A percentile compares a stretch with the other conserved stretches of the same genome.
Evolutionary conservation across 2,888 invertebrate species (phyloP).

Genomic region (Drosophila rubida): DNA sequence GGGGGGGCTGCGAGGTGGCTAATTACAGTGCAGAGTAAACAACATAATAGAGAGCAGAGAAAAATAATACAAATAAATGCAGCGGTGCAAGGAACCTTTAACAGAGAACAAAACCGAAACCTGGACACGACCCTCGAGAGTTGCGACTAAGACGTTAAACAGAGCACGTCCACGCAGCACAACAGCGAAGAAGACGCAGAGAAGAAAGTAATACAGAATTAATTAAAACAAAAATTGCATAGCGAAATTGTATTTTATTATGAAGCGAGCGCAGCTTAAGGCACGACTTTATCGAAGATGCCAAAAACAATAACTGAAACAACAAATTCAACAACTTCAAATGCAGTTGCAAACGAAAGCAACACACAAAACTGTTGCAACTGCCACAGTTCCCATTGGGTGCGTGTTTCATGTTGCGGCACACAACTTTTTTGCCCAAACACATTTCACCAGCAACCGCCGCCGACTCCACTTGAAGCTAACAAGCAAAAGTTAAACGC

Average conservation of each 20-base stretch:
- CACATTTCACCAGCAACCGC: slow-evolving; percentile 63
- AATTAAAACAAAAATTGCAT: slow-evolving; percentile 71
- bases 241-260: slow-evolving; percentile 61
- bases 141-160: slow-evolving; percentile 66
- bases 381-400: slow-evolving; percentile 34
- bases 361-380: slow-evolving; percentile 26
- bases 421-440: slow-evolving; percentile 64
- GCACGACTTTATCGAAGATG: slow-evolving; percentile 28
- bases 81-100: slow-evolving; percentile 31
- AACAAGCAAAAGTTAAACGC: slow-evolving; percentile 74
- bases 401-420: slow-evolving; percentile 28
- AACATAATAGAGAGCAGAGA: slow-evolving; percentile 32
- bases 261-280: neutral
- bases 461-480: slow-evolving; percentile 59
- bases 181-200: slow-evolving; percentile 6
- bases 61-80: slow-evolving; percentile 65
- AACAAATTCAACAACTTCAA: slow-evolving; percentile 26
- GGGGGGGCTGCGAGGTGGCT: slow-evolving; percentile 48
- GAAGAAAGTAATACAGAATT: slow-evolving; percentile 56
- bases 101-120: slow-evolving; percentile 7
- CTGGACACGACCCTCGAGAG: slow-evolving; percentile 28
- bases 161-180: slow-evolving; percentile 57
- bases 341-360: slow-evolving; percentile 23
- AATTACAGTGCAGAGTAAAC: slow-evolving; percentile 71
- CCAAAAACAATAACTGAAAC: slow-evolving; percentile 57